These are phyloP conservation scores for Pterocles burchelli DNA, from an alignment of 2,113 vertebrate species.

Conservation along the genomic window DNA sequence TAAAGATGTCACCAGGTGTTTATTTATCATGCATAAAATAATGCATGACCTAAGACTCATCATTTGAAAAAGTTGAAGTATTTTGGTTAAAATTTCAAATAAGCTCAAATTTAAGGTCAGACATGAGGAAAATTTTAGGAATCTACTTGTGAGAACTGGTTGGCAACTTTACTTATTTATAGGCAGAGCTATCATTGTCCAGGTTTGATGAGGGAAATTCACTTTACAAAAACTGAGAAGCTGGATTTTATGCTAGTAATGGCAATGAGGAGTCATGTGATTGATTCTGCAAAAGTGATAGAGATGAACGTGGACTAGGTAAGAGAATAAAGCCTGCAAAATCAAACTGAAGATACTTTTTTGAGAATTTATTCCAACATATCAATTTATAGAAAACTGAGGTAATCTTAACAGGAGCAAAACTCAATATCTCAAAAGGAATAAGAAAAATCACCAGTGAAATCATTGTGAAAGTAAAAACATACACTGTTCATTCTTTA, in stretches of 20 bases:
- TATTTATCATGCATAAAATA: background rate
- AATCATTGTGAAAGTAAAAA: background rate
- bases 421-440: background rate
- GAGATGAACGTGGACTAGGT: background rate
- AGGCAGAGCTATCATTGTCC: background rate
- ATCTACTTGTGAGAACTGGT: background rate
- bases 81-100: background rate
- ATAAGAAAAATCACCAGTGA: background rate
- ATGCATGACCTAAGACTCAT: background rate
- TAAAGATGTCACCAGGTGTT: background rate
- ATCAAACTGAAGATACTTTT: background rate
- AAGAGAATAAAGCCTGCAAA: background rate
- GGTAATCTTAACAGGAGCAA: constrained; percentile 11
- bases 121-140: background rate
- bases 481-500: background rate
- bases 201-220: background rate
- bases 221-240: background rate
- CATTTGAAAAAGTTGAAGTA: background rate
- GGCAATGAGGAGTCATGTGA: background rate
- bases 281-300: background rate
- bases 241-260: background rate
- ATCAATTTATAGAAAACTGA: constrained; percentile 36
- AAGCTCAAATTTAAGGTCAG: background rate
- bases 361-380: constrained; percentile 47
- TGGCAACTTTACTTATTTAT: background rate